phyloP scores from a whole-genome alignment of 2,113 vertebrate genomes.

The Todiramphus saurophagus region DNA sequence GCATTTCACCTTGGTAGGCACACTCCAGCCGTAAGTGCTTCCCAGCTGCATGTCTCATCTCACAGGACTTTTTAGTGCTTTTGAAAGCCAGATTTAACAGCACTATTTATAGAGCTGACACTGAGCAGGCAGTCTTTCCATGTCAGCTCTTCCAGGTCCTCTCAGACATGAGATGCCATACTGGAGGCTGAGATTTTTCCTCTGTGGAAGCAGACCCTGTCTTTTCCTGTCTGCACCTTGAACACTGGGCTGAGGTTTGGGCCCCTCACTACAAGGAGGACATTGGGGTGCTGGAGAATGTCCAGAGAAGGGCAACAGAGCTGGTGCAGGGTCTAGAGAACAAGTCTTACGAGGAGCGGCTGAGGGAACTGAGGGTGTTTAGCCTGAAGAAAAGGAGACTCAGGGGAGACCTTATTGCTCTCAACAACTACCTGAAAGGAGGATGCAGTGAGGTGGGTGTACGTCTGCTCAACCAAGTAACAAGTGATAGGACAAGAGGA shows the following conservation, averaged over 20 bases:
- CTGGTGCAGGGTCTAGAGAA: neutral
- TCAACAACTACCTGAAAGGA: neutral
- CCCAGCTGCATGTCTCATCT: neutral
- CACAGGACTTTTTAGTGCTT: neutral
- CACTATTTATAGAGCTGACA: neutral
- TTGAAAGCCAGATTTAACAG: conserved; percentile 11
- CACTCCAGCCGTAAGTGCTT: neutral
- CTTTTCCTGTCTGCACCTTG: neutral
- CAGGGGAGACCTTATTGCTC: neutral
- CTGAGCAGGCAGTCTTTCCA: neutral
- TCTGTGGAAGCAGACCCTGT: rapidly evolving
- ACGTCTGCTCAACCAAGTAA: neutral
- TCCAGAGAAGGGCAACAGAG: neutral
- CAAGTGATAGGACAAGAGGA: neutral
- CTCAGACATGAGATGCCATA: neutral
- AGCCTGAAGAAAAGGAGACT: neutral
- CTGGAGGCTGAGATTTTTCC: neutral
- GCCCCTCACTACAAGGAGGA: neutral
- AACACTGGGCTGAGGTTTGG: neutral
- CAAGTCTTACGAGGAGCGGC: neutral
- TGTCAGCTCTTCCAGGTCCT: neutral
- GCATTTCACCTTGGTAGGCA: neutral
- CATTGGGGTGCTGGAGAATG: neutral
- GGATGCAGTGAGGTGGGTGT: neutral
- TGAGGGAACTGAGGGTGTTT: neutral